phyloP scores from a whole-genome alignment of 2,888 invertebrate species.

The Xanthia togata region DNA sequence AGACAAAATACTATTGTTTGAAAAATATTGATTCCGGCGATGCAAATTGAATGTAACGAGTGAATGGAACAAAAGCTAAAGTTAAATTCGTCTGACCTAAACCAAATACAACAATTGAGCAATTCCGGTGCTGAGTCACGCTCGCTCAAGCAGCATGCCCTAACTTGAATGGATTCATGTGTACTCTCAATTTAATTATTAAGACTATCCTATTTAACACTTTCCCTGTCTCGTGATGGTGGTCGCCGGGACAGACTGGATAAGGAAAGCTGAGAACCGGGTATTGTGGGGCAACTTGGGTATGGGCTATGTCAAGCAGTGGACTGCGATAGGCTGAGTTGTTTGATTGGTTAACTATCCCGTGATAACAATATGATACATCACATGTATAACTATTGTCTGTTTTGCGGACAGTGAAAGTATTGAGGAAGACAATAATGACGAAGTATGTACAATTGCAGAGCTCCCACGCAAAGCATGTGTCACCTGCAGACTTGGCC shows the following conservation, averaged over 20 bases:
- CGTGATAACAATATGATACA: neutral
- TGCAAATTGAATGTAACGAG: slow-evolving; percentile 32
- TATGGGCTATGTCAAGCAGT: neutral
- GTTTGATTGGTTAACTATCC: neutral
- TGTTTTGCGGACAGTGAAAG: slow-evolving; percentile 28
- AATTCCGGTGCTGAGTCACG: slow-evolving; percentile 45
- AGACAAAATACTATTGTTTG: neutral
- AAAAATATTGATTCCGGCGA: neutral
- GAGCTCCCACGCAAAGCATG: slow-evolving; percentile 17
- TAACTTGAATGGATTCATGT: slow-evolving; percentile 35
- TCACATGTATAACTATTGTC: neutral
- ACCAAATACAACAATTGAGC: slow-evolving; percentile 51
- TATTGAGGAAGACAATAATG: slow-evolving; percentile 22
- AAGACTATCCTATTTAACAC: neutral
- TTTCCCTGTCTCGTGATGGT: neutral
- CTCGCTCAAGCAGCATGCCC: slow-evolving; percentile 47
- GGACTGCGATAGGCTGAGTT: too few species aligned
- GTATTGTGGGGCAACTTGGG: neutral
- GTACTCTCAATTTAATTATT: slow-evolving; percentile 6
- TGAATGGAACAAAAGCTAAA: slow-evolving; percentile 42
- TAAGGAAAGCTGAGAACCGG: neutral
- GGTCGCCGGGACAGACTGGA: neutral
- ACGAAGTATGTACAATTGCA: slow-evolving; percentile 32
- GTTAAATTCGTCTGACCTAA: slow-evolving; percentile 34
- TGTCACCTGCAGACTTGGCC: slow-evolving; percentile 24